phyloP scores from a whole-genome alignment of 2,888 invertebrate genomes.

The Chorisops tibialis region DNA sequence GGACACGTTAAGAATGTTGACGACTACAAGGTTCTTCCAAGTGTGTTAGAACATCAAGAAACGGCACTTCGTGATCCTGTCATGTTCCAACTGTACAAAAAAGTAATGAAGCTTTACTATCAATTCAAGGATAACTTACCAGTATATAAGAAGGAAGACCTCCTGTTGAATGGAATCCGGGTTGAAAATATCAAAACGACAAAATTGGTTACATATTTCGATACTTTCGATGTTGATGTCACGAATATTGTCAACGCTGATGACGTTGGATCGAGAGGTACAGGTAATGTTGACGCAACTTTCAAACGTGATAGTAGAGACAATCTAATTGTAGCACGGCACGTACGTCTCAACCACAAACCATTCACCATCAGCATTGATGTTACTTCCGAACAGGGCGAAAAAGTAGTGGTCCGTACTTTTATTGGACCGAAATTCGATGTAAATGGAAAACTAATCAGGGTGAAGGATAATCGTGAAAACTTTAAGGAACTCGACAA shows the following conservation, averaged over 20 bases:
- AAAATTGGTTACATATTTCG: slow-evolving; percentile 67
- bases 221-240: slow-evolving; percentile 61
- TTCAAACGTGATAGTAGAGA: no score
- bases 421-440: slow-evolving; percentile 71
- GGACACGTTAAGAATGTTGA: slow-evolving; percentile 31
- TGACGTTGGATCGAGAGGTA: no score
- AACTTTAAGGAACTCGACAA: slow-evolving; percentile 62
- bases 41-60: slow-evolving; percentile 61
- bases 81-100: slow-evolving; percentile 66
- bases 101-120: slow-evolving; percentile 58
- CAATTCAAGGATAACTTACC: slow-evolving; percentile 60
- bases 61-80: slow-evolving; percentile 66
- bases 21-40: slow-evolving; percentile 52
- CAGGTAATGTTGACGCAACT: no score
- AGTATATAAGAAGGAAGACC: slow-evolving; percentile 61
- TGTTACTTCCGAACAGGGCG: slow-evolving; percentile 58
- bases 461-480: slow-evolving; percentile 57
- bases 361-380: slow-evolving; percentile 62
- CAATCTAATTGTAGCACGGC: slow-evolving; percentile 55
- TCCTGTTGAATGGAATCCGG: slow-evolving; percentile 60
- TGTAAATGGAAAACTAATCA: slow-evolving; percentile 49
- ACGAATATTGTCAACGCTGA: slow-evolving; percentile 44
- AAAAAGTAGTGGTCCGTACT: slow-evolving; percentile 60
- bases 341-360: slow-evolving; percentile 68
- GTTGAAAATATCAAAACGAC: slow-evolving; percentile 64